Base-by-base conservation (phyloP, 2,888 invertebrate genomes). In the Pristionchus fissidentatus region DNA sequence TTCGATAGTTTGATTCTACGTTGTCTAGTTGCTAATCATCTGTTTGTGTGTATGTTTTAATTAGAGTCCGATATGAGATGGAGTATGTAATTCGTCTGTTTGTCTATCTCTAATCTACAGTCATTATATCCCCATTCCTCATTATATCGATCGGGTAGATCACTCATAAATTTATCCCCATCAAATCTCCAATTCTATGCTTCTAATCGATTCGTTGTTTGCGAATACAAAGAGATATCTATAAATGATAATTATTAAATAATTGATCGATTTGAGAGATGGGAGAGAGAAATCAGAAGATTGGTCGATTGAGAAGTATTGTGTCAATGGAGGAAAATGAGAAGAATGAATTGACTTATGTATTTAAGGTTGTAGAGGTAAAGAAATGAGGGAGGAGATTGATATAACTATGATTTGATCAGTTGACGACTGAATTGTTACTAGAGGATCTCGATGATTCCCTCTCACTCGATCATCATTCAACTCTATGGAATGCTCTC, bases 51-150 rank as follows among this genome's bases (percentile, higher is more conserved):
- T 32, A 62, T 62, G 62, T 62, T 62, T 62, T 62, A 62, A 35
- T 35, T 35, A 62, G 32, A 62, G 62, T 35, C 52, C 52, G 46
- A 75, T 46, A 35, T 35, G 35, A 62, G 62, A 62, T 62, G 62
- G 62, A 62, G 35, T 62, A 62, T 62, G 35, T 35, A 13, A 62
- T n/a, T n/a, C n/a, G n/a, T 26, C 8, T 60, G n/a, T 60, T n/a
- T 26, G 57, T 19, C 62, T 32, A 62, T 62, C 35, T 62, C 32
- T 60, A 35, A 32, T 73, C 73, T 73, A 43, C 5, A 8, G 41
- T 73, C 73, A 43, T 73, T 73, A 22, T 73, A 43, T 43, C 73
- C 41, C 26, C 73, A 43, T 73, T 73, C 73, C 73, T 73, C 43
- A 73, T 43, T 32, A 41, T 26, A 43, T 73, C 73, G 41, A 73